Base-by-base conservation (phyloP, 2,888 invertebrate genomes). In the Campoplex nolae region DNA sequence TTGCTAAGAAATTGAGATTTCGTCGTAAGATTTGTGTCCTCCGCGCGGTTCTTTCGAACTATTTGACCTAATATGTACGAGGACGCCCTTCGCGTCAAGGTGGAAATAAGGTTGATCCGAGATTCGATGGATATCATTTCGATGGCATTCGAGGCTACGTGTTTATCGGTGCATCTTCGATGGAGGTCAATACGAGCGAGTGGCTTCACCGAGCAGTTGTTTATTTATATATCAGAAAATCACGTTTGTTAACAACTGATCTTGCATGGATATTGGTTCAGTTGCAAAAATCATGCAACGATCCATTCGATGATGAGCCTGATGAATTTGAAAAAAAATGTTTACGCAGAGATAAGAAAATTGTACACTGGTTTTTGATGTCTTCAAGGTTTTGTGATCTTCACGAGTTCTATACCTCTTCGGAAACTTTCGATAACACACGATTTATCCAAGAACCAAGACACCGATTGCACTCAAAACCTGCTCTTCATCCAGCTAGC, bases 81-180 rank as follows among this genome's bases (percentile, higher is more conserved):
- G 6, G 62, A 58, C 2, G 28, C 32, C 62, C 62, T 62, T 62
- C 32, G 23, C 38, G 6, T 32, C 1, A n/a, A 38, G 67, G n/a
- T 42, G 23, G 32, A 67, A 42, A 42, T 2, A 38, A 38, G n/a
- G 7, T 38, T 67, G 38, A n/a, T n/a, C 38, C 38, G 38, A 67
- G 35, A 65, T 77, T 38, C 67, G 73, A 83, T 73, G 32, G 77
- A 38, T 77, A 70, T 51, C 65, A 56, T 51, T 77, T 16, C 38
- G 16, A 62, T 16, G 7, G 23, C 67, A 78, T 56, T 78, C 78
- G 73, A 73, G 73, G 48, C 54, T 51, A 78, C 83, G 78, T 78
- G 71, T 78, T 74, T 83, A 83, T 83, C 83, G 83, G 67, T 78
- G 42, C 65, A 78, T 83, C 78, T 71, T 18, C 32, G 73, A 71